Base-by-base conservation (phyloP, 37 sponge, comb jelly and placozoan species). In the Spongia lamella region DNA sequence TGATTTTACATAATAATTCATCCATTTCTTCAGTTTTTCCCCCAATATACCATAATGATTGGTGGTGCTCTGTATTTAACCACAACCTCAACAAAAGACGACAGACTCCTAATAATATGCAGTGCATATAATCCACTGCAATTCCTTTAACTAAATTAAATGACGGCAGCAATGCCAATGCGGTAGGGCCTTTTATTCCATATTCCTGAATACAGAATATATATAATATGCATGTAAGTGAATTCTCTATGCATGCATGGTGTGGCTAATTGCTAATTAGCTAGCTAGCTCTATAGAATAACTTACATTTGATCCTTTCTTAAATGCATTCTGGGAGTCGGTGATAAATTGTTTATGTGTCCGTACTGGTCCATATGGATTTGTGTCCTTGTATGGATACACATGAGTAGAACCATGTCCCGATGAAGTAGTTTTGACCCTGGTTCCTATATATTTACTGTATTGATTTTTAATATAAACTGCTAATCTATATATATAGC, bases 91-190 rank as follows among this genome's bases (percentile, higher is more conserved):
- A 54, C 33, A 81, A 40, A 38, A 58, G 73, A 29, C 74, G 63
- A 32, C 29, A 19, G 21, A 81, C 74, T 30, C 73, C 82, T 16
- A 81, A 55, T 20, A 63, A 40, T 29, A 63, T 65, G 22, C 64
- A 52, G 53, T 81, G 82, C 82, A 81, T 81, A 36, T 81, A 81
- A 34, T 81, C 82, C 14, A 73, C 22, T 21, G 66, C 33, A 20
- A 70, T 38, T 52, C 74, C 82, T 11, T 34, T 20, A 72, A 81
- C 43, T 3, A 81, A 26, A 34, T 81, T 56, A 72, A 70, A 81
- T 24, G 47, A n/a, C 50, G 82, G 73, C 49, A 81, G 17, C 5
- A 49, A 50, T 24, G 37, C 15, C 7, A 81, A 38, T 39, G 50
- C 35, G 20, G 67, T 53, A 34, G 73, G 74, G 15, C 82, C 73